These are phyloP conservation scores for Pteruthius melanotis DNA, from an alignment of 2,113 vertebrate species.

Conservation along the genomic window DNA sequence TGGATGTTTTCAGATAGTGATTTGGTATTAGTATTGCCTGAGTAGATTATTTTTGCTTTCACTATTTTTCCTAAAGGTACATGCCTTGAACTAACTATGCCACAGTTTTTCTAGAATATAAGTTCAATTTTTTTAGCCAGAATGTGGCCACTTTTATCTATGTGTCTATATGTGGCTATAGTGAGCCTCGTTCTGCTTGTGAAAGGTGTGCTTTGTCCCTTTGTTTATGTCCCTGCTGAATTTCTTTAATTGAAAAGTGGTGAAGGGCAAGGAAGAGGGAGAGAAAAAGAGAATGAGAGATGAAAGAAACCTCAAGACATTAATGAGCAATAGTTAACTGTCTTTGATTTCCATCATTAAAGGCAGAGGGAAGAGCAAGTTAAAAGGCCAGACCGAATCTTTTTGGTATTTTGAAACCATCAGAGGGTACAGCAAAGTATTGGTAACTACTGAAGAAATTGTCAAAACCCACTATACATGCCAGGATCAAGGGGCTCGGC, in stretches of 20 bases:
- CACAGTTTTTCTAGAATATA: background rate
- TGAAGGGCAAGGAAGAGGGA: background rate
- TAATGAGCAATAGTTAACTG: background rate
- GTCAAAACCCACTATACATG: background rate
- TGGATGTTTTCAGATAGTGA: background rate
- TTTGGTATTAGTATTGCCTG: background rate
- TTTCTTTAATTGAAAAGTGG: background rate
- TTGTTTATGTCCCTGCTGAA: background rate
- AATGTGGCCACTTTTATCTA: background rate
- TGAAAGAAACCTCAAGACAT: background rate
- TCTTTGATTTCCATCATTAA: background rate
- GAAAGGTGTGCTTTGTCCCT: background rate
- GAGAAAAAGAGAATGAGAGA: background rate
- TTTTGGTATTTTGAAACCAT: background rate
- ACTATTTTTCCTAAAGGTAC: background rate
- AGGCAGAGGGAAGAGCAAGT: background rate
- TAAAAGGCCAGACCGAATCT: background rate
- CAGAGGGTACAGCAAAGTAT: background rate
- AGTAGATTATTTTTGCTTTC: background rate
- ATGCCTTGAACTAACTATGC: background rate
- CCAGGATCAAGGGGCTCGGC: background rate
- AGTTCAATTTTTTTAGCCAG: background rate
- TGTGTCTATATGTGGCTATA: background rate
- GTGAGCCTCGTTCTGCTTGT: background rate
- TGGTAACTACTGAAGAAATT: background rate